Base-by-base conservation (phyloP, 2,113 vertebrate species). In the Sigmodon hispidus region DNA sequence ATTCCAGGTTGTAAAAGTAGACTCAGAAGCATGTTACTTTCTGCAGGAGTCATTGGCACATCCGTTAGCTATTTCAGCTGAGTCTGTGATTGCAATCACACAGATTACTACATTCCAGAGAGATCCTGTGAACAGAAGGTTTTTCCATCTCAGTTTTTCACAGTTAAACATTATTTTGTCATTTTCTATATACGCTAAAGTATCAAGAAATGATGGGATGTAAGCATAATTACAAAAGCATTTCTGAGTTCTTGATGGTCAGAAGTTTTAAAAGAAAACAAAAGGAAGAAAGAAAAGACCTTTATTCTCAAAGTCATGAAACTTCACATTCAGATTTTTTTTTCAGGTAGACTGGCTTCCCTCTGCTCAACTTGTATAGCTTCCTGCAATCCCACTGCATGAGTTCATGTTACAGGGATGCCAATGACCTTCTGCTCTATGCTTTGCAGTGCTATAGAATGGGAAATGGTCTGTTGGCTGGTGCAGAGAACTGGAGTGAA, bases 131-230 rank as follows among this genome's bases (percentile, higher is more conserved):
- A 90, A 84, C 87, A 95, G 95, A 90, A 94, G 92, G 31, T 96
- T 98, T 97, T 95, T 93, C 92, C 86, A 96, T 97, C 97, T 97
- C 79, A 90, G 61, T 85, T 57, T 79, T 96, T 96, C 80, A 96
- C 90, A 52, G 93, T 93, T 96, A 90, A 92, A 80, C 85, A 90
- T 97, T 96, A 96, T 96, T 90, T 96, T 96, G 96, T 95, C 93
- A 94, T 95, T 97, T 97, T 96, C 73, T 93, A 17, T 95, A 75
- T 89, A 73, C 94, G 88, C 85, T 21, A 86, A 92, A 55, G 93
- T 94, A 90, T 61, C 91, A 94, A 94, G 86, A 94, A 95, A 95
- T 92, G 89, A 90, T 83, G 63, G 87, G 73, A 96, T 90, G 55
- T 83, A 92, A 95, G 59, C 85, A 26, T 87, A 96, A 96, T 95